A percentile compares a stretch with the other conserved stretches of the same genome.
Conservation (phyloP, 2,113 vertebrate species). For the Myiozetetes cayanensis region DNA sequence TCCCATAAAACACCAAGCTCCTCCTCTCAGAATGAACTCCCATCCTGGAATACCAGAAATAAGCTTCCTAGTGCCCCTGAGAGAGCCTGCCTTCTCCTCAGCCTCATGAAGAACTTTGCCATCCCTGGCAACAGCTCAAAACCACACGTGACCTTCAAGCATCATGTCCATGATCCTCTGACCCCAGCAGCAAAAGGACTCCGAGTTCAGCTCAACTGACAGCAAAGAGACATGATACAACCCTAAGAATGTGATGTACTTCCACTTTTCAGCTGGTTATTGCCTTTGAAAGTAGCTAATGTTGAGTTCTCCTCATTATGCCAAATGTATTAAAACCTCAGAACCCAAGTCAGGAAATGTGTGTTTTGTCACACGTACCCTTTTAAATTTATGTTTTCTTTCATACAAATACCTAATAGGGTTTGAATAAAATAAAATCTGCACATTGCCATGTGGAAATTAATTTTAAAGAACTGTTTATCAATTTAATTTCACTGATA, state of each 20-base stretch:
- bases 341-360: neutral
- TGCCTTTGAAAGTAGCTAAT: neutral
- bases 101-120: neutral
- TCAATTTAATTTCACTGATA: constrained; percentile 69
- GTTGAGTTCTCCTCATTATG: neutral
- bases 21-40: neutral
- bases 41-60: neutral
- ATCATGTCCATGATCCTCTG: rapidly evolving
- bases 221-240: neutral
- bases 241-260: neutral
- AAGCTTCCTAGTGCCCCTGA: neutral
- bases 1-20: neutral
- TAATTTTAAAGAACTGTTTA: constrained; percentile 71
- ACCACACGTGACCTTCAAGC: neutral
- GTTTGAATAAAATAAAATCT: constrained; percentile 68
- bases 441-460: constrained; percentile 62
- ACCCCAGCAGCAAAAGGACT: neutral
- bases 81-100: neutral
- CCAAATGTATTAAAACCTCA: neutral
- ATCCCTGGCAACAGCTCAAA: neutral
- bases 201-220: rapidly evolving
- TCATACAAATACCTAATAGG: constrained; percentile 53
- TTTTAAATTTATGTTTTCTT: constrained; percentile 37
- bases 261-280: neutral
- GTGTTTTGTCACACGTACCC: neutral